Base-by-base conservation (phyloP, 2,797 vertebrate genomes). In the Epinephelus malabaricus region DNA sequence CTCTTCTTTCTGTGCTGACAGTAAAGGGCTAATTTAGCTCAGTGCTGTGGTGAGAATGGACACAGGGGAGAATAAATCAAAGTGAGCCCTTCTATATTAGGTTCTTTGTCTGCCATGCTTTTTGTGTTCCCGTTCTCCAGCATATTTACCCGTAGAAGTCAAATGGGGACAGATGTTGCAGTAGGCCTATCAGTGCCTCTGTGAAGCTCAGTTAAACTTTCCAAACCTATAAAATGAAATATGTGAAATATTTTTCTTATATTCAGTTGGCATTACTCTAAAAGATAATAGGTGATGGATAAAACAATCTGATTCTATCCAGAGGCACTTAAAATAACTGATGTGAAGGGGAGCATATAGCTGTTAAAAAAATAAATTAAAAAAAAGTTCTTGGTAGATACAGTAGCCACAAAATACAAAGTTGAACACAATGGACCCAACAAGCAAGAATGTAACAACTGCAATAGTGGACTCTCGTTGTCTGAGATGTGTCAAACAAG, bases 21-120 rank as follows among this genome's bases (percentile, higher is more conserved):
- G 76, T 75, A 51, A 83, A 73, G 12, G 65, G 54, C 78, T 85
- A 76, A 86, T 86, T 86, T 75, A 81, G 76, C 69, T 62, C 68
- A 69, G 53, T 3, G 65, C 68, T 79, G 34, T 21, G 73, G 3
- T 75, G 64, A 70, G 74, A 86, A 40, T 45, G 64, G 78, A 61
- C 73, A 40, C 9, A 23, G 13, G 54, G n/a, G 50, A 70, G 43
- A 38, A 55, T 50, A 77, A 56, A 79, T 80, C 53, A 64, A 83
- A 81, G 53, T 4, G 38, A 53, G 21, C 2, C 46, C 46, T 51
- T 66, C 38, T 75, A 19, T 64, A 47, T 74, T 25, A 34, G 9
- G 46, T 40, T 58, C 38, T 50, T 65, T 49, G 56, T 71, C 58
- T 1, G 53, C 59, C 25, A 45, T 51, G 66, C 47, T 72, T 68